Percentiles rank a stretch among this genome's conserved stretches.
Evolutionary conservation across 2,888 invertebrate genomes (phyloP).

Genomic region (Ichneumon xanthorius): DNA sequence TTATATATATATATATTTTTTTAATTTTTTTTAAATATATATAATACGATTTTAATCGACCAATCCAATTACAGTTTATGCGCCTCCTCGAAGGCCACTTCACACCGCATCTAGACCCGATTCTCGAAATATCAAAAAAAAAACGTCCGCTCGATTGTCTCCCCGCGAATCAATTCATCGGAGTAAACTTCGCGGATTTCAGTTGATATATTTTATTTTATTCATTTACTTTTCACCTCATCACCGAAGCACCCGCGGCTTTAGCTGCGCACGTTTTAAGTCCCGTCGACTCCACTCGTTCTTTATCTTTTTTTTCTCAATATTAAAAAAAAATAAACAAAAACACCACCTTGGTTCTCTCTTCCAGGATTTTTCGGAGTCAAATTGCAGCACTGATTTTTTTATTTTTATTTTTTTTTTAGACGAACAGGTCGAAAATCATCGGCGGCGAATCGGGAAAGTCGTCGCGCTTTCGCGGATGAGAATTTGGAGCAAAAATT

Average conservation of each 20-base stretch:
- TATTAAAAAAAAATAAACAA: not conserved
- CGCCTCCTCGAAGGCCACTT: slow-evolving; percentile 58
- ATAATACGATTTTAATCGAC: not conserved
- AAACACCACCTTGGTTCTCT: not conserved
- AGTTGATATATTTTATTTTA: not conserved
- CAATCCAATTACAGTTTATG: not conserved
- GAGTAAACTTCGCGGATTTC: not conserved
- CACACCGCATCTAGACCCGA: slow-evolving; percentile 37
- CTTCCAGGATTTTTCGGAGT: not conserved
- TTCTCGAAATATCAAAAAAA: not conserved
- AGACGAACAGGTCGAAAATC: not conserved
- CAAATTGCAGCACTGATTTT: not conserved
- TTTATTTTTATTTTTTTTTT: not conserved
- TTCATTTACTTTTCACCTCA: slow-evolving; percentile 4
- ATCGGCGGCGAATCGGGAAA: not conserved
- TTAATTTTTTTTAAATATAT: not conserved
- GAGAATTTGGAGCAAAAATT: not conserved
- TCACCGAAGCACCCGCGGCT: slow-evolving; percentile 11
- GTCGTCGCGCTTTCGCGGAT: not conserved
- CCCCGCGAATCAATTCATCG: not conserved
- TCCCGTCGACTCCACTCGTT: slow-evolving; percentile 14
- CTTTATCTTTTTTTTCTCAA: not conserved
- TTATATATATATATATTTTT: not conserved
- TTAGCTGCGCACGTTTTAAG: slow-evolving; percentile 17
- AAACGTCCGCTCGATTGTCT: not conserved